phyloP scores from a whole-genome alignment of 1,140 invertebrate species.

The Manduca sexta region DNA sequence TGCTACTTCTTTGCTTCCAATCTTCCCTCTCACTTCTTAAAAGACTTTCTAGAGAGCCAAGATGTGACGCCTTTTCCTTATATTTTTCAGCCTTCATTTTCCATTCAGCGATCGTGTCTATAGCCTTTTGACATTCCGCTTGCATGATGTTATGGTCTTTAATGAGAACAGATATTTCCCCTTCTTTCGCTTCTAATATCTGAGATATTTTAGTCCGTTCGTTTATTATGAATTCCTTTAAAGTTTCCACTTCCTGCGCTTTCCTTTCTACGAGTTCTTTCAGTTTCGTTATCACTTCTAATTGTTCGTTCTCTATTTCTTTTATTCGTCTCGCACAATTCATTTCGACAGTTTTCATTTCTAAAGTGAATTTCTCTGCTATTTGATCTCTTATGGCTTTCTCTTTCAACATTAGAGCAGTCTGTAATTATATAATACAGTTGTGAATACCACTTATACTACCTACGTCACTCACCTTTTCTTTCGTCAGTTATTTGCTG shows the following conservation, averaged over 20 bases:
- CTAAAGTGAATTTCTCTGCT: constrained; percentile 73
- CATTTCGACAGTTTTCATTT: constrained; percentile 72
- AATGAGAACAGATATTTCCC: constrained; percentile 57
- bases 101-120: constrained; percentile 44
- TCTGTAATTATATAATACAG: constrained; percentile 30
- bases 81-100: constrained; percentile 50
- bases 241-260: constrained; percentile 71
- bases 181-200: constrained; percentile 64
- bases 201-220: constrained; percentile 73
- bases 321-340: constrained; percentile 64
- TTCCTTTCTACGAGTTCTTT: constrained; percentile 72
- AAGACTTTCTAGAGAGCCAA: constrained; percentile 42
- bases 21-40: constrained; percentile 52
- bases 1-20: constrained; percentile 35
- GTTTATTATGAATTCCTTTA: constrained; percentile 73
- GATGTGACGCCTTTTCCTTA: constrained; percentile 37
- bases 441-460: too few species aligned
- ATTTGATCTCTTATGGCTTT: constrained; percentile 74
- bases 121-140: constrained; percentile 45
- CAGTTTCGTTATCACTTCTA: constrained; percentile 50
- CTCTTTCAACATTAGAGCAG: constrained; percentile 62
- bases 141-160: constrained; percentile 58
- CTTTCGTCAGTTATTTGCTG: too few species aligned
- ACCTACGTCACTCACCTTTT: too few species aligned
- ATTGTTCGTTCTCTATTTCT: constrained; percentile 68